Percentiles rank a stretch among this genome's conserved stretches.
These are phyloP conservation scores for Anthonomus grandis DNA, from an alignment of 1,140 invertebrate species.

Conservation along the genomic window DNA sequence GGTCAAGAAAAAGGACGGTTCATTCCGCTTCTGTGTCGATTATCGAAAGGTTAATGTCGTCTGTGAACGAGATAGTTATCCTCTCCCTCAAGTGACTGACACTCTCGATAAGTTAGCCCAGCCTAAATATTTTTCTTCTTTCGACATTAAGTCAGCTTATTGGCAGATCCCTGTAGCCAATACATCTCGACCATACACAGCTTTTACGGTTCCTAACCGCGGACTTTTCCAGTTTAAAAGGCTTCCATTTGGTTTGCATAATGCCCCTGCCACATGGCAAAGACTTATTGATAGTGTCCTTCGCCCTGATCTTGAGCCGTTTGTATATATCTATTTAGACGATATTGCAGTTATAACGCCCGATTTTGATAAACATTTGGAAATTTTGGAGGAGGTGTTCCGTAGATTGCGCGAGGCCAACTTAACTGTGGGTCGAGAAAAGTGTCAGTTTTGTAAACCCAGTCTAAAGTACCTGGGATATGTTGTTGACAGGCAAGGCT, in stretches of 20 bases:
- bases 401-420: constrained; percentile 15
- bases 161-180: constrained; percentile 36
- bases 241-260: constrained; percentile 46
- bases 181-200: constrained; percentile 44
- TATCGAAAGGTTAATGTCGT: too few species aligned
- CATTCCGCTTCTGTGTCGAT: too few species aligned
- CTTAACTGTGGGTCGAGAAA: constrained; percentile 32
- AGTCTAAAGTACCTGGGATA: constrained; percentile 14
- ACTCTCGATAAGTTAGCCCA: constrained; percentile 40
- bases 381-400: constrained; percentile 31
- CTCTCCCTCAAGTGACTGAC: constrained; percentile 38
- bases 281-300: constrained; percentile 41
- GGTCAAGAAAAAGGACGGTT: constrained; percentile 21
- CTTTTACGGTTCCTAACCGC: constrained; percentile 46
- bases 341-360: constrained; percentile 37
- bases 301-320: constrained; percentile 29
- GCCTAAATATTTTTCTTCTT: constrained; percentile 36
- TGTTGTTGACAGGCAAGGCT: constrained; percentile 8
- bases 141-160: constrained; percentile 33
- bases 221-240: constrained; percentile 43
- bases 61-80: too few species aligned
- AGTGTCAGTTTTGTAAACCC: constrained; percentile 21
- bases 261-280: constrained; percentile 39
- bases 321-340: constrained; percentile 39
- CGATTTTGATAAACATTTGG: constrained; percentile 36